Base-by-base conservation (phyloP, 1,140 invertebrate genomes). In the Hylaeus volcanicus region DNA sequence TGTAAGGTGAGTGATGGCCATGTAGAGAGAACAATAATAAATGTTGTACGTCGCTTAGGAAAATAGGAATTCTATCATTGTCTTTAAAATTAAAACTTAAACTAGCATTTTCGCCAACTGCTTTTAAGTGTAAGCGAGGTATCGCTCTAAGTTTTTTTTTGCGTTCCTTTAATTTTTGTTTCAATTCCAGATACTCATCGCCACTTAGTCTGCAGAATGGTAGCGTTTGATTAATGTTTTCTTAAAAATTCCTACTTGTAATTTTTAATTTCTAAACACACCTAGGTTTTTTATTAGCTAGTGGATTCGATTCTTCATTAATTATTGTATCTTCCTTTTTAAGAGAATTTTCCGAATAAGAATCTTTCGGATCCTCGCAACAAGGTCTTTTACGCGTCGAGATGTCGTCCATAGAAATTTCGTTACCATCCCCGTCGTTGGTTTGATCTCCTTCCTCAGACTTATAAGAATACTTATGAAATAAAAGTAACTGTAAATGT, bases 11-110 rank as follows among this genome's bases (percentile, higher is more conserved):
- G 55, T 95, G 92, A 85, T 96, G 95, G 5, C 96, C 96, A 66
- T 97, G 93, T 74, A 97, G 90, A 1, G 97, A 96, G 91, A 96
- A 96, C 86, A 98, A 92, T 5, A 98, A 88, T 68, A 98, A 93
- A 93, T 98, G 95, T 90, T 98, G 97, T 74, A 98, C 90, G 91
- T 98, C 97, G 60, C 95, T 95, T 0, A 98, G 93, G 89, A 97
- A 96, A 82, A 98, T 93, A 9, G 97, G 97, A 65, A 96, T 94
- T 83, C 96, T 94, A 66, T 95, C 92, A 69, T 94, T 90, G 48
- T 90, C 83, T 51, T 94, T 90, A 4, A 68, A 63, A 81, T 84
- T 78, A 45, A 92, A 89, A 64, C 91, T 89, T 78, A 96, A 89
- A 63, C 92, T 94, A 68, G 96, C 96, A 87, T 92, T 94, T 87